phyloP scores from a whole-genome alignment of 2,888 invertebrate species.

The Drosophila sordidula region DNA sequence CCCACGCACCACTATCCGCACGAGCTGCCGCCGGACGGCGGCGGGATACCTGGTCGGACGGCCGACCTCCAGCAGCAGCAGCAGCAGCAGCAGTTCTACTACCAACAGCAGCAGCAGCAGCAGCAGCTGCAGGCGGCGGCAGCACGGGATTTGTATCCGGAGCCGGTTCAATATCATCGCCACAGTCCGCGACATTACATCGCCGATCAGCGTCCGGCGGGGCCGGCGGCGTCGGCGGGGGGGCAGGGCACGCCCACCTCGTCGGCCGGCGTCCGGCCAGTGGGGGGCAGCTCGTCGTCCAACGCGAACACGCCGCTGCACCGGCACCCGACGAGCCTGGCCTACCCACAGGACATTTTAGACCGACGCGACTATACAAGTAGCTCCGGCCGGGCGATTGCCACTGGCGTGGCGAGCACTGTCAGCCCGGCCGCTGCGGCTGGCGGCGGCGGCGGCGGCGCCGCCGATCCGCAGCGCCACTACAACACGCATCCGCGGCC shows the following conservation, averaged over 20 bases:
- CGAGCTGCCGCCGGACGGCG: slow-evolving; percentile 67
- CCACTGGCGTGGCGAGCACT: slow-evolving; percentile 76
- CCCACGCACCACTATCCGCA: slow-evolving; percentile 67
- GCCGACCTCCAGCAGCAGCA: slow-evolving; percentile 43
- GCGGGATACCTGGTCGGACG: slow-evolving; percentile 66
- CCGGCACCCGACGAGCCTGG: slow-evolving; percentile 80
- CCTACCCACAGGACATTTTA: slow-evolving; percentile 84
- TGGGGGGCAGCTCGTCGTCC: slow-evolving; percentile 67
- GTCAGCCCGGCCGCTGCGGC: slow-evolving; percentile 37
- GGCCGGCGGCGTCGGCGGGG: slow-evolving; percentile 32
- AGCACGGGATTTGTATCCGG: slow-evolving; percentile 80
- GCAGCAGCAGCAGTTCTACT: slow-evolving; percentile 52
- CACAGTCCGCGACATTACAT: slow-evolving; percentile 84
- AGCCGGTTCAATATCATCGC: slow-evolving; percentile 82
- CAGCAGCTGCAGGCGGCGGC: slow-evolving; percentile 63
- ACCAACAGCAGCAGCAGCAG: slow-evolving; percentile 60
- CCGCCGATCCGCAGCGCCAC: slow-evolving; percentile 60
- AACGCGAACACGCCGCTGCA: slow-evolving; percentile 79
- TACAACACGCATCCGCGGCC: slow-evolving; percentile 82
- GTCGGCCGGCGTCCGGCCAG: slow-evolving; percentile 65
- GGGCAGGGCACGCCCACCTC: slow-evolving; percentile 68
- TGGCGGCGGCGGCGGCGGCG: slow-evolving; percentile 31
- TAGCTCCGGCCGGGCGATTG: slow-evolving; percentile 62
- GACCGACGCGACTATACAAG: slow-evolving; percentile 84
- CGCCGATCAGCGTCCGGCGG: slow-evolving; percentile 80